Conservation (phyloP, 2,113 vertebrate species). For the Tilapia sparmanii region DNA sequence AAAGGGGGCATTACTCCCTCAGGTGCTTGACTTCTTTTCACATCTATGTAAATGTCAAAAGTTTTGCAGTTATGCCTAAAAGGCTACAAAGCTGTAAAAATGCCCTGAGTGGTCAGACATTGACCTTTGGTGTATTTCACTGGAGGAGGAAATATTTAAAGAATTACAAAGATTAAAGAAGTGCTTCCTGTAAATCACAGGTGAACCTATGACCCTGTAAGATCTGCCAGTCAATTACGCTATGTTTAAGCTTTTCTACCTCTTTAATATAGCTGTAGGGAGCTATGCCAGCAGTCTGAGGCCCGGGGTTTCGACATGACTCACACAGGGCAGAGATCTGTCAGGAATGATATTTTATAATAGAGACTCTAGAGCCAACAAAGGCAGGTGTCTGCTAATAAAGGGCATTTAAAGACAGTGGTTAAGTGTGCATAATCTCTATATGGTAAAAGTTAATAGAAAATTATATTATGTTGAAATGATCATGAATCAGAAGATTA, state of each 20-base stretch:
- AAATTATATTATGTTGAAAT: neutral
- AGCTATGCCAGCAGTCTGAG: slow-evolving; percentile 25
- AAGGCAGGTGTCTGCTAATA: neutral
- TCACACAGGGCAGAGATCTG: slow-evolving; percentile 25
- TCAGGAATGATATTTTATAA: slow-evolving; percentile 3
- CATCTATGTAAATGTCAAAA: slow-evolving; percentile 47
- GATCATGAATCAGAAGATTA: neutral
- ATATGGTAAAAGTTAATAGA: neutral
- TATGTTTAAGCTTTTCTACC: slow-evolving; percentile 26
- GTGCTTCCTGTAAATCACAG: neutral
- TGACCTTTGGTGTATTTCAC: slow-evolving; percentile 13
- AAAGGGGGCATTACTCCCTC: slow-evolving; percentile 8
- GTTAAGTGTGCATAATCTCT: neutral
- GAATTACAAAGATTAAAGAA: neutral
- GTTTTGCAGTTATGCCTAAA: slow-evolving; percentile 1
- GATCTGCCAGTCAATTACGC: slow-evolving; percentile 29
- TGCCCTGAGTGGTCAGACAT: neutral
- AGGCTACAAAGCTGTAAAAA: slow-evolving; percentile 34
- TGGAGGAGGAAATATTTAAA: neutral
- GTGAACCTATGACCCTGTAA: slow-evolving; percentile 7
- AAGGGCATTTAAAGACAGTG: neutral
- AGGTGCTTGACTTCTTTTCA: slow-evolving; percentile 37
- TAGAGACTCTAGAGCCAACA: neutral
- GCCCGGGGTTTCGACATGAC: slow-evolving; percentile 14
- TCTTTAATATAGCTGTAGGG: slow-evolving; percentile 33